These are phyloP conservation scores for Plagodis pulveraria DNA, from an alignment of 2,888 invertebrate genomes.

Conservation along the genomic window DNA sequence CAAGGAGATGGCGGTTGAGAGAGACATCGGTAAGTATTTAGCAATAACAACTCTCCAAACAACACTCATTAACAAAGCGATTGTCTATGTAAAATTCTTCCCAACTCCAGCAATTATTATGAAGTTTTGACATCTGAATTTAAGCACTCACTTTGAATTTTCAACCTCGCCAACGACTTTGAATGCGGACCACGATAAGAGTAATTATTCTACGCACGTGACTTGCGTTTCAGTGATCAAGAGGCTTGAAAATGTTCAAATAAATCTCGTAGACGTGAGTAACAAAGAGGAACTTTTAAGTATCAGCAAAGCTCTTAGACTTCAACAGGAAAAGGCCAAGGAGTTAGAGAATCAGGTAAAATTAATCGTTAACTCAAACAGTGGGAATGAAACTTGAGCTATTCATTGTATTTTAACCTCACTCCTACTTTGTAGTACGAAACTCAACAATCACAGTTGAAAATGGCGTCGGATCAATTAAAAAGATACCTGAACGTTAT, in stretches of 20 bases:
- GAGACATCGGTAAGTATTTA: conserved; percentile 87
- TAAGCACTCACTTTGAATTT: conserved; percentile 35
- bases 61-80: conserved; percentile 48
- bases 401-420: conserved; percentile 14
- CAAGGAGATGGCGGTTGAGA: conserved; percentile 94
- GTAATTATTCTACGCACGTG: conserved; percentile 36
- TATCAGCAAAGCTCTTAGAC: conserved; percentile 78
- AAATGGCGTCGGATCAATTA: conserved; percentile 82
- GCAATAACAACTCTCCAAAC: conserved; percentile 56
- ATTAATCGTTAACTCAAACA: conserved; percentile 16
- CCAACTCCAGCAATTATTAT: conserved; percentile 41
- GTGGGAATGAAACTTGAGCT: conserved; percentile 6
- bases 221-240: conserved; percentile 73
- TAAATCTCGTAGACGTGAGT: conserved; percentile 87
- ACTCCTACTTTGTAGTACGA: conserved; percentile 61
- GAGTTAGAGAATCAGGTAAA: conserved; percentile 76
- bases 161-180: conserved; percentile 32
- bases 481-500: conserved; percentile 87
- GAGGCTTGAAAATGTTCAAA: conserved; percentile 79
- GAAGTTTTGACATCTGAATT: conserved; percentile 44
- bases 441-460: conserved; percentile 75
- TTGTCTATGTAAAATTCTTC: conserved; percentile 36
- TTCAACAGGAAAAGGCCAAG: conserved; percentile 79
- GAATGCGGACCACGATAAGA: conserved; percentile 33
- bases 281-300: conserved; percentile 87